Base-by-base conservation (phyloP, 2,888 invertebrate species). In the Aporophyla lueneburgensis region DNA sequence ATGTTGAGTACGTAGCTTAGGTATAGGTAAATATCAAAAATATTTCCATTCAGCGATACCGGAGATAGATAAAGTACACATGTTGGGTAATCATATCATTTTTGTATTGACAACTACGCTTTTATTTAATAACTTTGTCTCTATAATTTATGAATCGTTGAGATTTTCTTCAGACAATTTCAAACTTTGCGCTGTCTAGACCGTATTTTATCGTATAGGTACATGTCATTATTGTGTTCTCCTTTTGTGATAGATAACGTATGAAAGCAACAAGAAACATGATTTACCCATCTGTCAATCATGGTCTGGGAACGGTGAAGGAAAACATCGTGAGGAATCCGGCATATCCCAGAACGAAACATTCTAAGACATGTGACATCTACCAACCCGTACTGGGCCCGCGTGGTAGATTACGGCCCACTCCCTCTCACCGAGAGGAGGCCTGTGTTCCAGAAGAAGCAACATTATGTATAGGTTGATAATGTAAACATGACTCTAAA, bases 1-100 rank as follows among this genome's bases (percentile, higher is more conserved):
- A 9, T 49, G 49, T 49, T 49, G 5, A 16, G 49, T 14, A 24
- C n/a, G n/a, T 62, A 62, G 61, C n/a, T 16, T 62, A 62, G 61
- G 33, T 12, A 43, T n/a, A 62, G 5, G 12, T 33, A 62, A 43
- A 43, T 62, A 9, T 24, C n/a, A 49, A 5, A 58, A n/a, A n/a
- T 54, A 54, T 54, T 40, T 54, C 40, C 67, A 54, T 54, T 67
- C 40, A 67, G 5, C n/a, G 67, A 68, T 43, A 68, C 2, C 56
- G 12, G 6, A 19, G 43, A 56, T 27, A 56, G 24, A 24, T 58
- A 43, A 1, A 21, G 27, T 27, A 69, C 27, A 46, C 27, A 46
- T 27, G 27, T 19, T 19, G 12, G 14, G 12, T 2, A 58, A 46
- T 21, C 21, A n/a, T 27, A 69, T 58, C 56, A 24, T 14, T 21